A percentile compares a stretch with the other conserved stretches of the same genome.
phyloP scores from a whole-genome alignment of 2,888 invertebrate species.

The Terebella lapidaria region DNA sequence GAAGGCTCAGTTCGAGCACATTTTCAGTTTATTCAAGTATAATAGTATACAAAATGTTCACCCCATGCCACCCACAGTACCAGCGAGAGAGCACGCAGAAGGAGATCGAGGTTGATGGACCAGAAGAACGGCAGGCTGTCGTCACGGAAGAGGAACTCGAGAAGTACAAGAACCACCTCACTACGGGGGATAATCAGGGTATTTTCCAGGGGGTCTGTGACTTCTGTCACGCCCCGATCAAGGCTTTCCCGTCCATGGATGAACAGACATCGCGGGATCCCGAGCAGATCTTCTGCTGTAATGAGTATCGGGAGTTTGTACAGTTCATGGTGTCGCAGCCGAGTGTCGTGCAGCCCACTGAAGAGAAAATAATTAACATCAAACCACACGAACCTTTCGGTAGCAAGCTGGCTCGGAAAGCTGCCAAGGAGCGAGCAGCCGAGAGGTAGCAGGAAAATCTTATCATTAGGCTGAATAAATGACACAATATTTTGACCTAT shows the following conservation, averaged over 20 bases:
- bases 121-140: slow-evolving; percentile 6
- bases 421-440: slow-evolving; percentile 48
- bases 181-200: not conserved
- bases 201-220: slow-evolving; percentile 33
- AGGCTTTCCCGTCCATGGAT: slow-evolving; percentile 45
- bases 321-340: slow-evolving; percentile 37
- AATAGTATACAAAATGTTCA: too few species aligned
- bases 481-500: too few species aligned
- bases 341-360: slow-evolving; percentile 25
- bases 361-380: slow-evolving; percentile 37
- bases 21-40: too few species aligned
- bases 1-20: too few species aligned
- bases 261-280: slow-evolving; percentile 39
- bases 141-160: not conserved
- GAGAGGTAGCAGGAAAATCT: slow-evolving; percentile 35
- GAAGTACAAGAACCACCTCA: not conserved
- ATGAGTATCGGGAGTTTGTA: slow-evolving; percentile 45
- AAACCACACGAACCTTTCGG: slow-evolving; percentile 46
- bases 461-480: not conserved
- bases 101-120: not conserved
- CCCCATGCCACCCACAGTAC: slow-evolving; percentile 13
- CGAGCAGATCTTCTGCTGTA: slow-evolving; percentile 48
- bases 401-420: slow-evolving; percentile 40
- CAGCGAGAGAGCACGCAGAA: slow-evolving; percentile 16
- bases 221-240: slow-evolving; percentile 41